Conservation (phyloP, 2,888 invertebrate genomes). For the Cacoxenus indagator region DNA sequence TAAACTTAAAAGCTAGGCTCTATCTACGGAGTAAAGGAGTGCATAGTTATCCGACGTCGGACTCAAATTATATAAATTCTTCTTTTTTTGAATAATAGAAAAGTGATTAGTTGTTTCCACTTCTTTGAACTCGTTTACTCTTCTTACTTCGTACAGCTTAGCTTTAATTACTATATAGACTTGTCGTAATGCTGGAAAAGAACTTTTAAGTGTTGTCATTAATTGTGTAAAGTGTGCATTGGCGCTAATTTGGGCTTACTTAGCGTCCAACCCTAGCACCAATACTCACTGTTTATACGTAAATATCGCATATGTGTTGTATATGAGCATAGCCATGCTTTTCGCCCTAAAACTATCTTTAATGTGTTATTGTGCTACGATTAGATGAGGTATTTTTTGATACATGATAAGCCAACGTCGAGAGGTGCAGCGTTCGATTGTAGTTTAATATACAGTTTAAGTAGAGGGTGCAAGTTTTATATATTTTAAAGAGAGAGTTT, state of each 20-base stretch:
- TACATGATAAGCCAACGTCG: not conserved
- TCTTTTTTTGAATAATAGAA: no score
- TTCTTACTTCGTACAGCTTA: no score
- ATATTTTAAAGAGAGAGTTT: not conserved
- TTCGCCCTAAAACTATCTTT: not conserved
- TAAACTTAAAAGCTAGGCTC: not conserved
- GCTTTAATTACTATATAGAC: no score
- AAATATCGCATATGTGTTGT: not conserved
- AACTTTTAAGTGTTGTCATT: conserved; percentile 10
- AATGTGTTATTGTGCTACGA: not conserved
- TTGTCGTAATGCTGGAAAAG: conserved; percentile 15
- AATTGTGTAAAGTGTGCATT: not conserved
- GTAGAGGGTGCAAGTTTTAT: not conserved
- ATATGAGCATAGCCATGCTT: conserved; percentile 10
- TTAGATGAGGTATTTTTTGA: conserved; percentile 12
- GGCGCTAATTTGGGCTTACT: not conserved
- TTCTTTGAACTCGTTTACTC: no score
- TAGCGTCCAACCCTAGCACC: not conserved
- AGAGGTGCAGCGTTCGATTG: not conserved
- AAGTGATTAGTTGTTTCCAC: no score
- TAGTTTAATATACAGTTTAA: not conserved
- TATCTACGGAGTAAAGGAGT: not conserved
- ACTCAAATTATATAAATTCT: no score
- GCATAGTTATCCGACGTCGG: not conserved
- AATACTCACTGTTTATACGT: not conserved